These are phyloP conservation scores for Branchinecta sandiegonensis DNA, from an alignment of 2,888 invertebrate species.

Conservation along the genomic window DNA sequence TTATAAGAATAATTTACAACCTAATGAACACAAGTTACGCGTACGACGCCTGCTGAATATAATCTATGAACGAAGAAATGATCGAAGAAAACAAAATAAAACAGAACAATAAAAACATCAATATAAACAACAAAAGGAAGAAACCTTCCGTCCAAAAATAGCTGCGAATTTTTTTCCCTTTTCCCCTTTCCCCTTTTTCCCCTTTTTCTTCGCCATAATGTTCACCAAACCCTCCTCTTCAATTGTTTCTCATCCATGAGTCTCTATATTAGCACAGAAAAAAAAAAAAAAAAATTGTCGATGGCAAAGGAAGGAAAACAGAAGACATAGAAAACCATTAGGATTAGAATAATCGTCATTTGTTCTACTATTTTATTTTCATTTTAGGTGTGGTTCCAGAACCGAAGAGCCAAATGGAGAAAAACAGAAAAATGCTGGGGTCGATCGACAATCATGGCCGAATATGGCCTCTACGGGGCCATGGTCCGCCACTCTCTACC, in stretches of 20 bases:
- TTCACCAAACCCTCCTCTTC: not conserved
- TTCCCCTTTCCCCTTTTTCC: no score
- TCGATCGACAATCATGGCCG: slow-evolving; percentile 97
- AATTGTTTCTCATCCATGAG: not conserved
- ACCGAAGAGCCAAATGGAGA: slow-evolving; percentile 95
- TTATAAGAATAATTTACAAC: no score
- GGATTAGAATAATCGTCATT: not conserved
- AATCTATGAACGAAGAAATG: no score
- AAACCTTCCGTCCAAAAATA: no score
- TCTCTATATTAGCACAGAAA: not conserved
- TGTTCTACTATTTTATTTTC: slow-evolving; percentile 25
- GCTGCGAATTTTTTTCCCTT: no score
- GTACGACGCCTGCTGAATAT: no score
- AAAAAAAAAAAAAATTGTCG: not conserved
- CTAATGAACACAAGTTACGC: no score
- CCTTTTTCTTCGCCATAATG: not conserved
- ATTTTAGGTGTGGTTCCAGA: slow-evolving; percentile 96
- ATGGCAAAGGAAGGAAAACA: not conserved
- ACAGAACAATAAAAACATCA: no score
- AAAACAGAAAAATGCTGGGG: slow-evolving; percentile 99
- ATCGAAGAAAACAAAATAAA: no score
- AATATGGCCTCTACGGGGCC: slow-evolving; percentile 97
- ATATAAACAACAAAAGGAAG: no score
- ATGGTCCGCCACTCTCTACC: slow-evolving; percentile 99
- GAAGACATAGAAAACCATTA: not conserved